Evolutionary conservation across 1,140 invertebrate species (phyloP).

Genomic region (Sipha flava): DNA sequence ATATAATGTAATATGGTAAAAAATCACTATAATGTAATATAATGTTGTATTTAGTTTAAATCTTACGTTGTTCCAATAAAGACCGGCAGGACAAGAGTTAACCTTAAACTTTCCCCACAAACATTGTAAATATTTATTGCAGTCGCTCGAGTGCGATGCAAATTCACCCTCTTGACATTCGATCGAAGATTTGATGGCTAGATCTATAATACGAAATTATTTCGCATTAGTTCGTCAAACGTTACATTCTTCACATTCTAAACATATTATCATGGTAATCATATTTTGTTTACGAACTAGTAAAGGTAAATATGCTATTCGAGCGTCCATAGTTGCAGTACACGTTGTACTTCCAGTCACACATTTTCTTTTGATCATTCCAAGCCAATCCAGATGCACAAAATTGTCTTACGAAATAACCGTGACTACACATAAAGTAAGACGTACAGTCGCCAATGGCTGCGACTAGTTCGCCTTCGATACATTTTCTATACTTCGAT

Average conservation of each 20-base stretch:
- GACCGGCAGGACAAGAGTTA: conserved; percentile 60
- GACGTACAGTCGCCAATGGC: conserved; percentile 52
- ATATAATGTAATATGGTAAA: too few species aligned
- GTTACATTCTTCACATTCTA: too few species aligned
- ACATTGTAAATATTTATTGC: conserved; percentile 65
- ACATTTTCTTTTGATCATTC: conserved; percentile 54
- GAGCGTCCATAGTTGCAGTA: conserved; percentile 39
- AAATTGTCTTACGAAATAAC: conserved; percentile 52
- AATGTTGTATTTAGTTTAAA: conserved; percentile 32
- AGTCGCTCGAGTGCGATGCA: conserved; percentile 49
- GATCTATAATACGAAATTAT: not conserved
- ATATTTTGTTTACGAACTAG: too few species aligned
- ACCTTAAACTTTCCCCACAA: conserved; percentile 65
- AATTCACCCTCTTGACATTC: conserved; percentile 38
- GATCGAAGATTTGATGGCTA: not conserved
- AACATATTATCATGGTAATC: too few species aligned
- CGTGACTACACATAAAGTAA: conserved; percentile 63
- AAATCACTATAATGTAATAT: too few species aligned
- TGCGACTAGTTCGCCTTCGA: conserved; percentile 51
- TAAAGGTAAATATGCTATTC: not conserved
- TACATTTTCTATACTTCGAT: conserved; percentile 31
- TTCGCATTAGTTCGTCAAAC: not conserved
- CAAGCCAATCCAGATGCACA: conserved; percentile 64
- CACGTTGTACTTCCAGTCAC: conserved; percentile 56
- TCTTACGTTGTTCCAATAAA: conserved; percentile 66